These are phyloP conservation scores for Bedellia somnulentella DNA, from an alignment of 2,888 invertebrate genomes.

Conservation along the genomic window DNA sequence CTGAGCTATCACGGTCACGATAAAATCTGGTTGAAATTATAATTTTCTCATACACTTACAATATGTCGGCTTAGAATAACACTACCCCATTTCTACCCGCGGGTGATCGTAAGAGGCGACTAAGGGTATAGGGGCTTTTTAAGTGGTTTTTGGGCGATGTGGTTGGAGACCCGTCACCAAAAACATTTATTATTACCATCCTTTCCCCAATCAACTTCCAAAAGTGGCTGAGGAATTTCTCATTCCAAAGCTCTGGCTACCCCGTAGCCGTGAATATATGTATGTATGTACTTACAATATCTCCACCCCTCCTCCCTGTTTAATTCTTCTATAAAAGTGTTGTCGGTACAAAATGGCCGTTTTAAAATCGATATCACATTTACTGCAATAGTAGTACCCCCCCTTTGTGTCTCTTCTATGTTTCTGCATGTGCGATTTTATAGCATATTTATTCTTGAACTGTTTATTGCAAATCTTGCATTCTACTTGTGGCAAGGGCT, in stretches of 20 bases:
- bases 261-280: neutral
- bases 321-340: neutral
- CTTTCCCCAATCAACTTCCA: too few species aligned
- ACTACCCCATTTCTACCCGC: too few species aligned
- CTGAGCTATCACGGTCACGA: too few species aligned
- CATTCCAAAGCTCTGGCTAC: too few species aligned
- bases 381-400: conserved; percentile 1
- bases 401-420: conserved; percentile 1
- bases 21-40: too few species aligned
- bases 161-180: neutral
- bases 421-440: conserved; percentile 3
- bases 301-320: neutral
- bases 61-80: too few species aligned
- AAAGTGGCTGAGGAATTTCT: too few species aligned
- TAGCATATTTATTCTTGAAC: conserved; percentile 6
- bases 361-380: conserved; percentile 1
- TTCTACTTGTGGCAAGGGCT: conserved; percentile 4
- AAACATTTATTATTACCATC: too few species aligned
- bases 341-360: neutral
- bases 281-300: neutral
- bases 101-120: too few species aligned
- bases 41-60: too few species aligned
- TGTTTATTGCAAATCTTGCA: conserved; percentile 3
- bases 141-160: neutral
- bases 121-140: too few species aligned